These are phyloP conservation scores for Apteryx mantelli DNA, from an alignment of 2,113 vertebrate genomes.

Conservation along the genomic window DNA sequence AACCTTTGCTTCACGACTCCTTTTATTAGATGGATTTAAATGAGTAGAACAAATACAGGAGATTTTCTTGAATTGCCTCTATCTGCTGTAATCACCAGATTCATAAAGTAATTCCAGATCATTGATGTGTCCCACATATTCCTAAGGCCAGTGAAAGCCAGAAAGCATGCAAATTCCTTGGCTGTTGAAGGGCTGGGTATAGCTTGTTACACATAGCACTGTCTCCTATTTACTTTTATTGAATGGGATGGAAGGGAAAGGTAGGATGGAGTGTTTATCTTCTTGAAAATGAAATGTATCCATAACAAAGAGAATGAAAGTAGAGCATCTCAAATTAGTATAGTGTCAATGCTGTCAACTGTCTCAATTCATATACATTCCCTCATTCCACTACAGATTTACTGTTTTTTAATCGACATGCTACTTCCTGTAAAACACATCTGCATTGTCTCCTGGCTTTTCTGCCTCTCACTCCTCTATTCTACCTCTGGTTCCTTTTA, in stretches of 20 bases:
- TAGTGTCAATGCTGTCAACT: background rate
- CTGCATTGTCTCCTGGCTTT: background rate
- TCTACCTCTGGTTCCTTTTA: background rate
- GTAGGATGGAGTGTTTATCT: background rate
- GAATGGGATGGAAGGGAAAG: background rate
- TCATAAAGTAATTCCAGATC: background rate
- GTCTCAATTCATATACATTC: background rate
- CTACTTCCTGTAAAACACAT: background rate
- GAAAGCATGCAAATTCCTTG: fast-evolving
- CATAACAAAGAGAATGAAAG: background rate
- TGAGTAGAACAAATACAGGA: background rate
- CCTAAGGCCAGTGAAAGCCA: background rate
- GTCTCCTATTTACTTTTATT: background rate
- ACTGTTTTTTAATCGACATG: background rate
- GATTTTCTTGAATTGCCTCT: background rate
- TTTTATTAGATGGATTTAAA: background rate
- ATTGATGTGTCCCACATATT: background rate
- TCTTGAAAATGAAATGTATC: background rate
- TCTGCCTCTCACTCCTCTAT: background rate
- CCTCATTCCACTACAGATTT: background rate
- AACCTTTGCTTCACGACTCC: background rate
- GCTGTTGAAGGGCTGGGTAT: background rate
- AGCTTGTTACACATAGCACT: background rate
- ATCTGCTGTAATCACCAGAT: background rate
- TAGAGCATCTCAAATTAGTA: background rate